Conservation (phyloP, 2,797 vertebrate species). For the Allobates femoralis region DNA sequence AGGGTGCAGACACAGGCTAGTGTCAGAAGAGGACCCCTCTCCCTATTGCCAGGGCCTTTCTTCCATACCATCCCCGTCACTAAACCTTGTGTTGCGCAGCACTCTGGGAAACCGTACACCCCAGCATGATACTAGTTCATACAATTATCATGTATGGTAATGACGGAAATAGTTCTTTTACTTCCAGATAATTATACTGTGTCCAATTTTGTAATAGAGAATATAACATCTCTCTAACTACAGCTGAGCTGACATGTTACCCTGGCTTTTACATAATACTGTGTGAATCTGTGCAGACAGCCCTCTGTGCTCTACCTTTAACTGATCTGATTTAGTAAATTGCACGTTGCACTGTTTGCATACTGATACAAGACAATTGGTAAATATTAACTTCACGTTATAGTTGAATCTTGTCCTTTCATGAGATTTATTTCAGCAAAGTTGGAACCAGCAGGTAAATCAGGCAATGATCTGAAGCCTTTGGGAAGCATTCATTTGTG, state of each 20-base stretch:
- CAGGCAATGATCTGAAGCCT: conserved; percentile 10
- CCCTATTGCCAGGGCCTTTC: no score
- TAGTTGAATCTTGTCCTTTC: conserved; percentile 20
- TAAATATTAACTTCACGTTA: conserved; percentile 46
- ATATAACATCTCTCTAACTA: background rate
- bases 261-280: background rate
- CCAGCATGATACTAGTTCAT: no score
- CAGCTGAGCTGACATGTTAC: no score
- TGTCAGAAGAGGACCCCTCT: no score
- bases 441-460: background rate
- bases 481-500: background rate
- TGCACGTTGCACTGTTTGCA: conserved; percentile 48
- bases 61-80: no score
- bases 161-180: no score
- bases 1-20: no score
- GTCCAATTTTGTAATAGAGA: background rate
- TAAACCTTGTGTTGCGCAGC: no score
- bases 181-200: no score
- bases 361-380: conserved; percentile 38
- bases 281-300: background rate
- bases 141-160: no score
- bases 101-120: no score
- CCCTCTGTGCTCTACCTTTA: background rate
- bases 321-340: conserved; percentile 4
- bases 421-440: background rate